Evolutionary conservation across 2,888 invertebrate genomes (phyloP), one percentile per base, ranked within the genome.

Genomic region (Eristalinus aeneus): DNA sequence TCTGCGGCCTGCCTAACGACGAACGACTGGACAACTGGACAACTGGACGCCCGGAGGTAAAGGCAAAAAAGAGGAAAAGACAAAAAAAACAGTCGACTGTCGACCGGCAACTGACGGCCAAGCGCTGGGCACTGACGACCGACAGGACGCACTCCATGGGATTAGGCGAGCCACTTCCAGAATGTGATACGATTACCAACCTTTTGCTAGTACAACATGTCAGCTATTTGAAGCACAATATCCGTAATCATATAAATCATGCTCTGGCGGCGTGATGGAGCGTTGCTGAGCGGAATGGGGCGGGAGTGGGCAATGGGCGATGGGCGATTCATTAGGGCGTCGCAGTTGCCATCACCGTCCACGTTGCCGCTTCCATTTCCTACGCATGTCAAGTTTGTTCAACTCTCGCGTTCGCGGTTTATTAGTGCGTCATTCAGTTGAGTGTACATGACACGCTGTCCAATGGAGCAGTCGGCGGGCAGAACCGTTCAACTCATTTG

Each of bases 191-290:
- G 78, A 75, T 84, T 84, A 79, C 75, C 60, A 76, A 65, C 74
- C 69, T 74, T 71, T 79, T 84, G 79, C 73, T 75, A 36, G 74
- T 71, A 65, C 84, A 80, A 85, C 76, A 85, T 85, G 80, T 80
- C 80, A 80, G 75, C 80, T 64, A 84, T 84, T 74, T 84, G 84
- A 84, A 79, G 74, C 60, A 74, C 78, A 84, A 74, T 84, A 87
- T 78, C 75, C 78, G 78, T 79, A 87, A 87, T 79, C 83, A 84
- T 68, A 87, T 85, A 85, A 88, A 85, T 85, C 81, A 85, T 81
- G 68, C 72, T 39, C 46, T 8, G 46, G 46, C 16, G 46, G 46
- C 8, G 46, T 8, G 46, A 8, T 8, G 46, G 16, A 1, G n/a
- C 16, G 46, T 2, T 5, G 16, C 39, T n/a, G 5, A n/a, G 4